Percentiles rank a stretch among this genome's conserved stretches.
These are phyloP conservation scores for Eulemur coronatus DNA, from an alignment of 2,797 vertebrate genomes.

Conservation along the genomic window DNA sequence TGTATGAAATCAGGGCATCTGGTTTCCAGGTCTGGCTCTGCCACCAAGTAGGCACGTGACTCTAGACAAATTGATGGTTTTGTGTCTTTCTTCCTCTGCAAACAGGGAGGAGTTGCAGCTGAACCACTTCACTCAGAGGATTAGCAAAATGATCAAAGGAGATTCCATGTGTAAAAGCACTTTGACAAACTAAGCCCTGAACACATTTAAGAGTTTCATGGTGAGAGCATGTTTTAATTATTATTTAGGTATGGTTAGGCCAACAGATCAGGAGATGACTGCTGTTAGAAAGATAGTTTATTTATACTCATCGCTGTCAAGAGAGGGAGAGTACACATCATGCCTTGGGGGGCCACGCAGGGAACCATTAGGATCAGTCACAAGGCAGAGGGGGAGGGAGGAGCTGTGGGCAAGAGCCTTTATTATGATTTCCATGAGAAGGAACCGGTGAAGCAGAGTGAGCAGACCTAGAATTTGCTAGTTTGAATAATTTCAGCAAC, in stretches of 20 bases:
- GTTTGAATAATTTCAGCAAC: not conserved
- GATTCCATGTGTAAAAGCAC: not conserved
- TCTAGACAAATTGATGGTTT: not conserved
- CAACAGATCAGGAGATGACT: not conserved
- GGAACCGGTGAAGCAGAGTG: not conserved
- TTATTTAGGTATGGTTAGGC: not conserved
- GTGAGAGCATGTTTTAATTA: conserved; percentile 21
- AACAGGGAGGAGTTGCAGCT: not conserved
- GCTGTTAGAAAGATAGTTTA: not conserved
- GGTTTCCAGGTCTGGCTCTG: conserved; percentile 38
- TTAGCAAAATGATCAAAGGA: conserved; percentile 40
- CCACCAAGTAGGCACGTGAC: not conserved
- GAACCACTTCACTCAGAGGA: conserved; percentile 9
- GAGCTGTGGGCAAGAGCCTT: not conserved
- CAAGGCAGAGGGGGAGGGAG: not conserved
- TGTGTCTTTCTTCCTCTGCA: conserved; percentile 3
- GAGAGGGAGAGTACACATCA: not conserved
- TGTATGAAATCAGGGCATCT: conserved; percentile 3
- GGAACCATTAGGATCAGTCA: not conserved
- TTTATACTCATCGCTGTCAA: not conserved
- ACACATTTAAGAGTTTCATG: not conserved
- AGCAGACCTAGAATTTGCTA: not conserved
- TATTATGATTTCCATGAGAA: not conserved
- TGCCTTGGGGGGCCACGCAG: not conserved
- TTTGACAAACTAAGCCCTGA: conserved; percentile 23